Evolutionary conservation across 2,888 invertebrate genomes (phyloP).

Genomic region (Drosophila siamana): DNA sequence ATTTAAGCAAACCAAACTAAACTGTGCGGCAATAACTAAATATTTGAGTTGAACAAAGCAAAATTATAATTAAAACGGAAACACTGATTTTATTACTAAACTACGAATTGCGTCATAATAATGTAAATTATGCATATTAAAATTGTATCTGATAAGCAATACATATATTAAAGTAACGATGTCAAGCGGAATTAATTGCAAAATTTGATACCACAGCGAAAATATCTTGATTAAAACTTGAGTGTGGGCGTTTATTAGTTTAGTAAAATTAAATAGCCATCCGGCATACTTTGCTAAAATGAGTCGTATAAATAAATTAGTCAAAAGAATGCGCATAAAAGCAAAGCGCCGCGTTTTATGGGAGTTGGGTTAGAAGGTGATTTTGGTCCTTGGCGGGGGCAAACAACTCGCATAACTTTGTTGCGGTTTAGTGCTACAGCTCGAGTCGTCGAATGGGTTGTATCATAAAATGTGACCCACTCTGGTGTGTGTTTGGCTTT

Average conservation of each 20-base stretch:
- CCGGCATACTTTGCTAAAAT: conserved; percentile 23
- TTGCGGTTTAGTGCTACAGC: conserved; percentile 57
- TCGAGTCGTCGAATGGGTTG: conserved; percentile 51
- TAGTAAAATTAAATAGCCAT: conserved; percentile 38
- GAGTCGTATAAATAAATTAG: conserved; percentile 62
- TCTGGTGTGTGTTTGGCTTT: no score
- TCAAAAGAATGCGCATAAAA: conserved; percentile 58
- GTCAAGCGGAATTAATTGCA: conserved; percentile 27
- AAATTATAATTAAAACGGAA: not conserved
- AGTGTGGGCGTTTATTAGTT: conserved; percentile 40
- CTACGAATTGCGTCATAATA: not conserved
- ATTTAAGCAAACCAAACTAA: no score
- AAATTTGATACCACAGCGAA: conserved; percentile 14
- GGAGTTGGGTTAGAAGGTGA: conserved; percentile 17
- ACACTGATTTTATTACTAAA: not conserved
- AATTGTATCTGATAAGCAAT: not conserved
- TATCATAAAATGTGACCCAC: conserved; percentile 71
- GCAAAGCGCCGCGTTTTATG: conserved; percentile 41
- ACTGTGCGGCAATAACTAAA: conserved; percentile 37
- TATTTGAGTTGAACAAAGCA: conserved; percentile 10
- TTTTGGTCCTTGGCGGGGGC: not conserved
- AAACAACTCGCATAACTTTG: conserved; percentile 54
- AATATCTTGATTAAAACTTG: conserved; percentile 59
- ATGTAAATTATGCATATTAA: not conserved
- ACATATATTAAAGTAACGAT: not conserved